phyloP scores from a whole-genome alignment of 2,797 vertebrate genomes.

The Phoebastria nigripes region DNA sequence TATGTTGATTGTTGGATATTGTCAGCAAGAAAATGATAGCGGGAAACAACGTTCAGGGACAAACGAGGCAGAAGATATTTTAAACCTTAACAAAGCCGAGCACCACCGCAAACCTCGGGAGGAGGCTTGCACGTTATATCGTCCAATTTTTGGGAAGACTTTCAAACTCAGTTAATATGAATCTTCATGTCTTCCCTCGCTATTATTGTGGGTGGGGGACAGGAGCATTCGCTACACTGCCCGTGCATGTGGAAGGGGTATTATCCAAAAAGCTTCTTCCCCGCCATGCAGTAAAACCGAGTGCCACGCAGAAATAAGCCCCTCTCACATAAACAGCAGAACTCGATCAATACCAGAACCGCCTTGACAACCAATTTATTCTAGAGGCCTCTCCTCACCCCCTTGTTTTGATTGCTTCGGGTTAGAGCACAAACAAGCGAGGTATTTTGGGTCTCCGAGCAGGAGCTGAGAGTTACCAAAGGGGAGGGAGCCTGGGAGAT shows the following conservation, averaged over 20 bases:
- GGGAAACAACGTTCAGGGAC: not conserved
- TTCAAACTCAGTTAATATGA: not conserved
- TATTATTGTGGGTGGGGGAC: not conserved
- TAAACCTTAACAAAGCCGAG: not conserved
- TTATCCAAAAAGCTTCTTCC: conserved; percentile 27
- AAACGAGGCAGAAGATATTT: not conserved
- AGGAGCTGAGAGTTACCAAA: conserved; percentile 31
- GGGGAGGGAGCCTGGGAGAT: conserved; percentile 36
- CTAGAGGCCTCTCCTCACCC: not conserved
- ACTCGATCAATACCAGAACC: conserved; percentile 67
- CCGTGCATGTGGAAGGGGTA: not conserved
- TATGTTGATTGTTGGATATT: not conserved
- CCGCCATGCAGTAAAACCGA: conserved; percentile 7
- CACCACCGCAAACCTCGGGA: not conserved
- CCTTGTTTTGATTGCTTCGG: conserved; percentile 50
- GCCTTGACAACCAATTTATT: conserved; percentile 48
- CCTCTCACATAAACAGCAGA: conserved; percentile 53
- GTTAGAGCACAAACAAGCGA: conserved; percentile 49
- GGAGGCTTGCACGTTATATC: not conserved
- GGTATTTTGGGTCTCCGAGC: conserved; percentile 9
- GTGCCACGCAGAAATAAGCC: conserved; percentile 42
- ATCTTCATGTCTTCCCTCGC: not conserved
- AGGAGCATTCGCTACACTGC: not conserved
- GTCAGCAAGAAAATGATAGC: not conserved
- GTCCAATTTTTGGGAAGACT: not conserved